A percentile compares a stretch with the other conserved stretches of the same genome.
Conservation (phyloP, 2,888 invertebrate genomes). For the Oligia strigilis region DNA sequence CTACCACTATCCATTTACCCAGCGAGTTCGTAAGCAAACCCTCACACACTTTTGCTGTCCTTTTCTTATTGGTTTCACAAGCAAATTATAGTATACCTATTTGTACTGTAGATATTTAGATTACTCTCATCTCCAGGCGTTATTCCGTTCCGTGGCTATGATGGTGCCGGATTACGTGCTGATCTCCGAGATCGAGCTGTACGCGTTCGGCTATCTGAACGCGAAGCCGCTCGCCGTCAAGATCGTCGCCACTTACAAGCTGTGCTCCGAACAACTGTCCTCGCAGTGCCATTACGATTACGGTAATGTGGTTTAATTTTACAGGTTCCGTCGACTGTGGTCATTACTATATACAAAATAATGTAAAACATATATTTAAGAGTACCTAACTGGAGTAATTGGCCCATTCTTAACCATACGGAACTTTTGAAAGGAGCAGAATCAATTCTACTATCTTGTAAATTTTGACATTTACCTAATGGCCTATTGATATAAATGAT, state of each 20-base stretch:
- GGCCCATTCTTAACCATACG: background rate
- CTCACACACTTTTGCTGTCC: background rate
- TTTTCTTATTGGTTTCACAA: background rate
- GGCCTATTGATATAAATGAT: background rate
- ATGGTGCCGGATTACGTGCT: slow-evolving; percentile 99
- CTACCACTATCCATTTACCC: too few species aligned
- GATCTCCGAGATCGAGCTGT: slow-evolving; percentile 98
- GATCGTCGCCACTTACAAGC: slow-evolving; percentile 97
- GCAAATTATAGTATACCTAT: background rate
- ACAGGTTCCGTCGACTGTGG: background rate
- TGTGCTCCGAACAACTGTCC: slow-evolving; percentile 98
- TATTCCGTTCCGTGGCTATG: slow-evolving; percentile 98
- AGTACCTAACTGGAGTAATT: background rate
- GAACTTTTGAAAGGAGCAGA: background rate
- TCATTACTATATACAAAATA: background rate
- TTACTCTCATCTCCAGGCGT: slow-evolving; percentile 88
- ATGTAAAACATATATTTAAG: background rate
- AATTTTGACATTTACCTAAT: background rate
- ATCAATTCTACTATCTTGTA: background rate
- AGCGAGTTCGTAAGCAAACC: background rate
- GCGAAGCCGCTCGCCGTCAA: slow-evolving; percentile 97
- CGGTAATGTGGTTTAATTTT: slow-evolving; percentile 86
- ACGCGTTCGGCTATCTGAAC: slow-evolving; percentile 97
- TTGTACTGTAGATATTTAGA: background rate
- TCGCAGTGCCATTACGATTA: slow-evolving; percentile 99